Percentiles rank a stretch among this genome's conserved stretches.
phyloP scores from a whole-genome alignment of 2,797 vertebrate species.

The Denticeps clupeoides region DNA sequence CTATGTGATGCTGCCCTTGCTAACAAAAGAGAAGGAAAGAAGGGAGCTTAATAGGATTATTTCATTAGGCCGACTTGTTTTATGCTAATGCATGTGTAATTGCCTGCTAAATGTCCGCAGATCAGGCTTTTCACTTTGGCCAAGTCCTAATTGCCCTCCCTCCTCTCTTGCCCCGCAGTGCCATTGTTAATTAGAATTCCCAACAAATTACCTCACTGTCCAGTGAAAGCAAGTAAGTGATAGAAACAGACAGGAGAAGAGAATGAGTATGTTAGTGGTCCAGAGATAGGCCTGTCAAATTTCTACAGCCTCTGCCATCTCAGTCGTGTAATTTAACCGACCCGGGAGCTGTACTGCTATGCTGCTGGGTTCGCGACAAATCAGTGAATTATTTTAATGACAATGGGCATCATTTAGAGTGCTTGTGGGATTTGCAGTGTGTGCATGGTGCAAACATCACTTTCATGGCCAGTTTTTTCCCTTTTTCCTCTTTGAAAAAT shows the following conservation, averaged over 20 bases:
- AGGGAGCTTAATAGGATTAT: conserved; percentile 21
- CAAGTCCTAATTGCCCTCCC: conserved; percentile 28
- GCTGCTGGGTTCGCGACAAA: neutral
- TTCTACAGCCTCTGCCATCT: neutral
- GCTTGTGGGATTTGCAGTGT: neutral
- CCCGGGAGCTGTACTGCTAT: conserved; percentile 23
- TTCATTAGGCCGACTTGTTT: conserved; percentile 35
- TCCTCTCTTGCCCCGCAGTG: conserved; percentile 27
- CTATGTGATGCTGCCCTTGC: neutral
- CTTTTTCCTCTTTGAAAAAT: neutral
- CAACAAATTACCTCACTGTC: conserved; percentile 44
- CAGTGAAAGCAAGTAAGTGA: conserved; percentile 10
- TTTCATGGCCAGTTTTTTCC: neutral
- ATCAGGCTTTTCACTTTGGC: conserved; percentile 20
- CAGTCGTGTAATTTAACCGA: conserved; percentile 17
- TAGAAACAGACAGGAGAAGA: neutral
- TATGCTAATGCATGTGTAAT: conserved; percentile 34
- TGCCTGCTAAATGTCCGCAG: conserved; percentile 29
- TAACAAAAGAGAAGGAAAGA: neutral
- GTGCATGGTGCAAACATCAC: neutral
- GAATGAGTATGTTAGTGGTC: too few relatives aligned
- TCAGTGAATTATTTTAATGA: neutral
- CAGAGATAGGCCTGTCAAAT: neutral
- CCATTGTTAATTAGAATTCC: conserved; percentile 60
- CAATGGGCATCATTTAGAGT: neutral